Evolutionary conservation across 2,113 vertebrate species (phyloP).

Genomic region (Callipepla squamata): DNA sequence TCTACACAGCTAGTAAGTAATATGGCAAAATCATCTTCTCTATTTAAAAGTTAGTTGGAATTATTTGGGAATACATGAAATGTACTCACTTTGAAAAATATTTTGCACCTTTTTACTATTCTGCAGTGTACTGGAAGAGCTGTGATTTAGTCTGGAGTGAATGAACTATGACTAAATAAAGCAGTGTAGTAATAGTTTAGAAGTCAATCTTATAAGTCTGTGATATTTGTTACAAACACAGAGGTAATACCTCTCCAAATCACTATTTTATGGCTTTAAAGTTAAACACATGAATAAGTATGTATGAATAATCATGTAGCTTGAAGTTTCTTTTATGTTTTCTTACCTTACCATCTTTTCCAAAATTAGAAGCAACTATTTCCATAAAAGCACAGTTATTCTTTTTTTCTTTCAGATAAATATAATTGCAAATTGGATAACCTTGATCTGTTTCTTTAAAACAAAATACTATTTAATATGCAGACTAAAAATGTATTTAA

Average conservation of each 20-base stretch:
- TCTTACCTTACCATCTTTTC: background rate
- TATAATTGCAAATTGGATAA: background rate
- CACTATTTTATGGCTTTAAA: background rate
- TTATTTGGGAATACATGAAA: background rate
- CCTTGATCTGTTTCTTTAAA: background rate
- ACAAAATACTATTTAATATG: background rate
- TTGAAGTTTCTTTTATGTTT: background rate
- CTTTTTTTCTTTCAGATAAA: background rate
- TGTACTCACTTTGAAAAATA: background rate
- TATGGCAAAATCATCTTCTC: accelerated
- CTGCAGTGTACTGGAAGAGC: background rate
- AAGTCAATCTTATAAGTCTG: background rate
- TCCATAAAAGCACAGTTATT: accelerated
- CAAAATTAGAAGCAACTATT: background rate
- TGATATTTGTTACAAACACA: background rate
- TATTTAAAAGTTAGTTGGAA: background rate
- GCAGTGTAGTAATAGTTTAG: background rate
- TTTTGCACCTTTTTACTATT: background rate
- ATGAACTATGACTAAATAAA: background rate
- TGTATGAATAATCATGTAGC: background rate
- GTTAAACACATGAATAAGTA: background rate
- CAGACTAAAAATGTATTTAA: background rate
- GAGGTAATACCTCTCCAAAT: background rate
- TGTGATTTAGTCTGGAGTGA: background rate
- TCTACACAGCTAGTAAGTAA: background rate